A percentile compares a stretch with the other conserved stretches of the same genome.
Conservation (phyloP, 2,888 invertebrate genomes). For the Pollenia labialis region DNA sequence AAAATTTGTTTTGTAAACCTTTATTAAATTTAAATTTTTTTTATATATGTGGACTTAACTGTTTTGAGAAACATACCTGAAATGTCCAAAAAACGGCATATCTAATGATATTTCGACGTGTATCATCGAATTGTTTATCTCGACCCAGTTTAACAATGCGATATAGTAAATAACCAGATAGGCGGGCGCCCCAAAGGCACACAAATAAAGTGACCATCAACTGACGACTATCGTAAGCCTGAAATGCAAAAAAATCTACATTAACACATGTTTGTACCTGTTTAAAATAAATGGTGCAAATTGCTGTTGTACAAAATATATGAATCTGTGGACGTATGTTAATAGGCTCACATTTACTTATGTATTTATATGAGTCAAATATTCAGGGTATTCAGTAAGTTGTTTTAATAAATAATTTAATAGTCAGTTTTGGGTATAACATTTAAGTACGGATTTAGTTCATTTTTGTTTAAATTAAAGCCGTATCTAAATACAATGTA, state of each 20-base stretch:
- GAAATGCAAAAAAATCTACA: conserved; percentile 75
- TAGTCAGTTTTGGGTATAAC: neutral
- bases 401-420: too few relatives aligned
- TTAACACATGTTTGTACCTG: conserved; percentile 15
- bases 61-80: conserved; percentile 86
- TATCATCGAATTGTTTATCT: conserved; percentile 95
- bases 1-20: too few relatives aligned
- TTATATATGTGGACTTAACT: too few relatives aligned
- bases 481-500: too few relatives aligned
- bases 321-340: too few relatives aligned
- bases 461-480: too few relatives aligned
- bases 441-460: neutral
- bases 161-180: conserved; percentile 95
- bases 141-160: conserved; percentile 95
- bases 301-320: neutral
- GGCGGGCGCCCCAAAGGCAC: conserved; percentile 93
- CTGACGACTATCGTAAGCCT: conserved; percentile 94
- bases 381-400: too few relatives aligned
- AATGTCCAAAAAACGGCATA: conserved; percentile 98
- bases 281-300: neutral
- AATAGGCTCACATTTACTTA: neutral
- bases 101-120: conserved; percentile 92
- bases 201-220: conserved; percentile 95
- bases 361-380: neutral
- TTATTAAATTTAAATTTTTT: too few relatives aligned